Conservation (phyloP, 1,140 invertebrate species). For the Drosophila nikananu region DNA sequence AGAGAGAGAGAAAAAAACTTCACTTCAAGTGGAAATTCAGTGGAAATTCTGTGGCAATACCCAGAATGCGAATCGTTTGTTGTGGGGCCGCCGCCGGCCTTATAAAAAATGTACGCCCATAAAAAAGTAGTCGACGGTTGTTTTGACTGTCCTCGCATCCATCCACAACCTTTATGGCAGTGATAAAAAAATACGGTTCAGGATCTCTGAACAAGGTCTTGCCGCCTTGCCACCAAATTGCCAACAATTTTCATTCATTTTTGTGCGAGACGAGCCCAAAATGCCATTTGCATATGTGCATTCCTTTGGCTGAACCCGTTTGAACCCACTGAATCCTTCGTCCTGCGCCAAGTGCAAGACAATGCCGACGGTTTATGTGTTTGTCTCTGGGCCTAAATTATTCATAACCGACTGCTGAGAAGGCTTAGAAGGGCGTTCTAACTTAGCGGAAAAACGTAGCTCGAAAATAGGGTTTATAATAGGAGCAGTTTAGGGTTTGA, state of each 20-base stretch:
- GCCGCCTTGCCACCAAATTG: constrained; percentile 77
- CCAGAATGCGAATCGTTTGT: constrained; percentile 39
- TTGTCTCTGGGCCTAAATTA: constrained; percentile 62
- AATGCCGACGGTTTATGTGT: constrained; percentile 56
- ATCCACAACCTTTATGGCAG: constrained; percentile 67
- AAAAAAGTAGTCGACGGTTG: constrained; percentile 79
- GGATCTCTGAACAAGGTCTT: constrained; percentile 5
- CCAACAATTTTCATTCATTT: constrained; percentile 84
- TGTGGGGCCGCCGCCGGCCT: constrained; percentile 22
- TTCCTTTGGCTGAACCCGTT: constrained; percentile 28
- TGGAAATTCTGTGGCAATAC: constrained; percentile 6
- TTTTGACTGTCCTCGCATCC: constrained; percentile 69
- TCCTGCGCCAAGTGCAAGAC: constrained; percentile 50
- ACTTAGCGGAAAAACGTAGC: background rate
- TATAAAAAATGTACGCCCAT: constrained; percentile 80
- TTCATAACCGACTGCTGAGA: constrained; percentile 52
- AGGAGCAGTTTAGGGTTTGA: background rate
- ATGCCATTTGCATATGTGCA: constrained; percentile 70
- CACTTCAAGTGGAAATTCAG: background rate
- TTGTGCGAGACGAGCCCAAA: constrained; percentile 50
- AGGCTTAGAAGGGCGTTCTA: background rate
- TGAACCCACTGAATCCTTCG: constrained; percentile 12
- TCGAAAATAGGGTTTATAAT: background rate
- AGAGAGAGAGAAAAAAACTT: no score
- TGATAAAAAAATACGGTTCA: constrained; percentile 66